phyloP scores from a whole-genome alignment of 2,113 vertebrate species.

The Excalfactoria chinensis region DNA sequence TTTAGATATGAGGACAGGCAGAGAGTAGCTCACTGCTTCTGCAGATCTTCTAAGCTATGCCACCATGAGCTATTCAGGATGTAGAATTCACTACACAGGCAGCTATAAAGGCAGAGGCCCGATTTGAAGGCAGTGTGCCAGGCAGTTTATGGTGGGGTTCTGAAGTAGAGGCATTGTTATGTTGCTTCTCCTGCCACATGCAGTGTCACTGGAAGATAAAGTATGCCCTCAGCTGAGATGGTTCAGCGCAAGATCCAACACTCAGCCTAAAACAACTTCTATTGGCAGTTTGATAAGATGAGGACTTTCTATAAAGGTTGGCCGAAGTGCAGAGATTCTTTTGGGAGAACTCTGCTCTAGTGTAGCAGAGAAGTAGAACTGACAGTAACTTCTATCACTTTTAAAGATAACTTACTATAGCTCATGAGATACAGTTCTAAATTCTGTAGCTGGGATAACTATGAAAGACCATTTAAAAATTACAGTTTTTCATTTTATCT shows the following conservation, averaged over 20 bases:
- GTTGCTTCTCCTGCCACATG: accelerated
- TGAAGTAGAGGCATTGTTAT: not conserved
- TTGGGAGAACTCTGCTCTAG: not conserved
- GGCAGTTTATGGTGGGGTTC: not conserved
- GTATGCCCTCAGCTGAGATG: not conserved
- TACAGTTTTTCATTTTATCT: not conserved
- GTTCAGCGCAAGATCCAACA: not conserved
- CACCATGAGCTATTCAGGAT: not conserved
- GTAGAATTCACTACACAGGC: not conserved
- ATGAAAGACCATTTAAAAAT: not conserved
- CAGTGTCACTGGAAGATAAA: not conserved
- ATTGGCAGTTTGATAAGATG: not conserved
- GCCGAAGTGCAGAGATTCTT: not conserved
- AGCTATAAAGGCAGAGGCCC: too few species aligned
- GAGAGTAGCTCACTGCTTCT: not conserved
- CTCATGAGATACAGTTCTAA: not conserved
- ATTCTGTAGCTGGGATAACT: not conserved
- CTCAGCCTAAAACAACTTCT: not conserved
- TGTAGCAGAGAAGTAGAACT: not conserved
- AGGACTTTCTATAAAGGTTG: accelerated
- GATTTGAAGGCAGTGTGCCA: not conserved
- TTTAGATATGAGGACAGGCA: not conserved
- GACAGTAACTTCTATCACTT: not conserved
- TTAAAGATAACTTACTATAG: not conserved
- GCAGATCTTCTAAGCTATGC: not conserved